Evolutionary conservation across 2,113 vertebrate genomes (phyloP), one percentile per base, ranked within the genome.

Genomic region (Sinocyclocheilus anshuiensis): DNA sequence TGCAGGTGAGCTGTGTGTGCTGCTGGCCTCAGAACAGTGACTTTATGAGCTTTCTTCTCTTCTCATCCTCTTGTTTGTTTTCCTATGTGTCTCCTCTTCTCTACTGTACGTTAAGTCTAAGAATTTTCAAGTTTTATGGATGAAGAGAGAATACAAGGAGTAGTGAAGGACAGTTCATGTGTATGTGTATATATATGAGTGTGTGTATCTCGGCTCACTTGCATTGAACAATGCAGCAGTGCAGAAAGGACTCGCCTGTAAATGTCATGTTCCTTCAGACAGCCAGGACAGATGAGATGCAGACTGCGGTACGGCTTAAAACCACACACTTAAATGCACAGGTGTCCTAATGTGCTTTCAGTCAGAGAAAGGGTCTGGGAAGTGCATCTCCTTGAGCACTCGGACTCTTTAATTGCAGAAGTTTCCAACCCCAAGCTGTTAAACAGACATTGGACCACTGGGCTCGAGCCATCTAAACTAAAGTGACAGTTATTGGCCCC

Each of bases 401-500:
- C 88, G 90, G 87, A 76, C 53, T 83, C 89, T 93, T 93, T 90
- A 93, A 92, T 92, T 94, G 81, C 81, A 90, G 53, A 85, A 90
- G 90, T 91, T 80, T 80, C 77, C 90, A 90, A 88, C 91, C 90
- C 92, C 91, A 93, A 95, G 89, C 90, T 87, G 86, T 90, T 92
- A 90, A 94, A 92, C 95, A 92, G 88, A 93, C 94, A 92, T 81
- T 83, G 93, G 92, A 87, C 88, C 86, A 88, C 86, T 89, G 87
- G 79, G 93, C 92, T 93, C 92, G 92, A 79, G 87, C 85, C 85
- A 91, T 92, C 93, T 96, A 96, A 96, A 94, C 91, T 92, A 90
- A 96, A 94, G 90, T 94, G 94, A 96, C 93, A 93, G 92, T 95
- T 97, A 96, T 93, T 93, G 92, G 92, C 91, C 93, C 83, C 90